Evolutionary conservation across 2,113 vertebrate genomes (phyloP), one percentile per base, ranked within the genome.

Genomic region (Carassius gibelio): DNA sequence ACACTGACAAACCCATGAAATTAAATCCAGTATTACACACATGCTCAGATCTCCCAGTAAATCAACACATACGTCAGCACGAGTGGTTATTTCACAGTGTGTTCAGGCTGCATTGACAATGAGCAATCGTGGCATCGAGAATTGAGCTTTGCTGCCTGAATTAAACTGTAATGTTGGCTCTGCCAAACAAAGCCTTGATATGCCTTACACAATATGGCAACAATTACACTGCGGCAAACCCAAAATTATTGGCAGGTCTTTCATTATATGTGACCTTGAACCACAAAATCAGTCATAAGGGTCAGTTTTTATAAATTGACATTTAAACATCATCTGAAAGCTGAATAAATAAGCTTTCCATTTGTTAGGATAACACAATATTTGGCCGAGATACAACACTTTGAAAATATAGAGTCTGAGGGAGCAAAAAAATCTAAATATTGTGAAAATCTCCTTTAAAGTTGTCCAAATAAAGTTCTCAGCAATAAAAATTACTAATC

Each of bases 1-100:
- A 36, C 15, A 38, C 36, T 72, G 69, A 72, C 69, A 72, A 72
- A 42, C 69, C 69, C 69, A 72, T 42, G 36, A 72, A 42, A 72
- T 72, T 42, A 42, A 38, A 72, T n/a, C 42, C 68, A 42, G 34
- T 10, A 38, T 71, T 71, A 21, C 34, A 71, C 19, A 19, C 36
- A 71, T 72, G 69, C 19, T 3, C 64, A 36, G 3, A 68, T 68
- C 7, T 42, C 38, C 36, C 9, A 13, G 69, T 42, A 72, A 72
- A 72, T 42, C 36, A 72, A 42, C 69, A 72, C 36, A 1, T n/a
- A n/a, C 6, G 26, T 36, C 64, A 34, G 6, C 30, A 36, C 14
- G 13, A 42, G 69, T n/a, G 36, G 13, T n/a, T 42, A 42, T 72
- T 71, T 42, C 36, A 71, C 68, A 42, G 68, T 38, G 66, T 9